A percentile compares a stretch with the other conserved stretches of the same genome.
phyloP scores from a whole-genome alignment of 2,888 invertebrate species.

The Acleris holmiana region DNA sequence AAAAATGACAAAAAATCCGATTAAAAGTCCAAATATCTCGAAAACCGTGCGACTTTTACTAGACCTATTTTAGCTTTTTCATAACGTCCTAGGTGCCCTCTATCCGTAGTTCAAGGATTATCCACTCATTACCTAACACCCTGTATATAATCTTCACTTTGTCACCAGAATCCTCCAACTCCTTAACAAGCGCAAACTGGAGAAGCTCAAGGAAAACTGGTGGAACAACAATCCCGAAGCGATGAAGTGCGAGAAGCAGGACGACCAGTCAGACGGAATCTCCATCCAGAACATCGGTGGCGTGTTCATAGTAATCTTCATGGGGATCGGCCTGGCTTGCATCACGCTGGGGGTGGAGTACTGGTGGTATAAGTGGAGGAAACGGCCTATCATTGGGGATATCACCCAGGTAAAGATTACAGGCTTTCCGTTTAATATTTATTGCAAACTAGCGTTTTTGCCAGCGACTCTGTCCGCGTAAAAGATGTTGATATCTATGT shows the following conservation, averaged over 20 bases:
- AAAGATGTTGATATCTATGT: too few species aligned
- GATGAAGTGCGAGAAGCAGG: slow-evolving; percentile 92
- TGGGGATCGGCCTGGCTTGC: slow-evolving; percentile 96
- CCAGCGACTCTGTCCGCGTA: too few species aligned
- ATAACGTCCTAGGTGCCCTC: too few species aligned
- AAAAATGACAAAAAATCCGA: too few species aligned
- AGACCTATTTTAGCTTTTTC: too few species aligned
- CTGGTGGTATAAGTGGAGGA: slow-evolving; percentile 95
- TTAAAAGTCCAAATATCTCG: too few species aligned
- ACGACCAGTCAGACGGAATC: slow-evolving; percentile 98
- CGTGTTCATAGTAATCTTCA: slow-evolving; percentile 98
- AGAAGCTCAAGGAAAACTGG: slow-evolving; percentile 98
- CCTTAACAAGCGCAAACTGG: slow-evolving; percentile 95
- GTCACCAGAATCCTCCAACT: slow-evolving; percentile 92
- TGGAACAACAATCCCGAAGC: slow-evolving; percentile 95
- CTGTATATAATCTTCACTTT: background rate
- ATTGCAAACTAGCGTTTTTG: too few species aligned
- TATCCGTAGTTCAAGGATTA: too few species aligned
- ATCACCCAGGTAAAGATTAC: slow-evolving; percentile 80
- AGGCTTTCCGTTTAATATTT: too few species aligned
- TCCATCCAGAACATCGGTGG: slow-evolving; percentile 99
- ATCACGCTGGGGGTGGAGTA: slow-evolving; percentile 96
- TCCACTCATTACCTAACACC: too few species aligned
- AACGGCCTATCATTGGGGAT: slow-evolving; percentile 85
- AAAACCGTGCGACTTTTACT: too few species aligned